These are phyloP conservation scores for Gambusia yucatana DNA, from an alignment of 2,797 vertebrate species.

Conservation along the genomic window DNA sequence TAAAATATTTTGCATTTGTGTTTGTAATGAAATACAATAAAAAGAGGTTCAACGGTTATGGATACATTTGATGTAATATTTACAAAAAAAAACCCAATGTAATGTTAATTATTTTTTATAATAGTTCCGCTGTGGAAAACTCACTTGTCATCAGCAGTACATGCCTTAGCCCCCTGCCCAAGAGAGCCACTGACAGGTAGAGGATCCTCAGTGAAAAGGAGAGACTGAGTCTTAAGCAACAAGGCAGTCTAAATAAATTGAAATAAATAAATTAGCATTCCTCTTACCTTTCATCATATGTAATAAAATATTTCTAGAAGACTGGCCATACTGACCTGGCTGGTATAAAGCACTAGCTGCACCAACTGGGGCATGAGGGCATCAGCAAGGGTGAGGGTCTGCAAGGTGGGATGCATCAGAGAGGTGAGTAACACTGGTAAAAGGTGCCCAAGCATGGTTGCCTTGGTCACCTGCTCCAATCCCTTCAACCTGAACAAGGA, in stretches of 20 bases:
- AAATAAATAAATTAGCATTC: neutral
- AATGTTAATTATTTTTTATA: neutral
- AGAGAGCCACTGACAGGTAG: slow-evolving; percentile 76
- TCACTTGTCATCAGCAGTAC: slow-evolving; percentile 88
- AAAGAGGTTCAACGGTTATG: neutral
- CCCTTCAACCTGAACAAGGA: slow-evolving; percentile 88
- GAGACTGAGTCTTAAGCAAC: slow-evolving; percentile 94
- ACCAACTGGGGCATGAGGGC: slow-evolving; percentile 98
- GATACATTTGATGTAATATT: neutral
- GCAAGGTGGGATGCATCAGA: slow-evolving; percentile 97
- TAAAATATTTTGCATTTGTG: neutral
- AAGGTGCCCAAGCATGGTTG: slow-evolving; percentile 96
- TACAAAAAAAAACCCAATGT: neutral
- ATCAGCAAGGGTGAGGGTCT: slow-evolving; percentile 93
- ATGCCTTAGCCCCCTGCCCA: slow-evolving; percentile 85
- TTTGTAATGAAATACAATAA: neutral
- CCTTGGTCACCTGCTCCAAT: slow-evolving; percentile 96
- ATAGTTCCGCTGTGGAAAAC: slow-evolving; percentile 26
- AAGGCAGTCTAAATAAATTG: slow-evolving; percentile 89
- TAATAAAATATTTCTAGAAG: neutral
- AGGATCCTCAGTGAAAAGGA: slow-evolving; percentile 88
- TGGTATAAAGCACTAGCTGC: slow-evolving; percentile 97
- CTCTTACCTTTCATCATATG: neutral
- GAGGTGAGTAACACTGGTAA: slow-evolving; percentile 95
- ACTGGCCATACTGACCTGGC: slow-evolving; percentile 85